Conservation (phyloP, 1,140 invertebrate genomes). For the Lamellibrachia luymesi region DNA sequence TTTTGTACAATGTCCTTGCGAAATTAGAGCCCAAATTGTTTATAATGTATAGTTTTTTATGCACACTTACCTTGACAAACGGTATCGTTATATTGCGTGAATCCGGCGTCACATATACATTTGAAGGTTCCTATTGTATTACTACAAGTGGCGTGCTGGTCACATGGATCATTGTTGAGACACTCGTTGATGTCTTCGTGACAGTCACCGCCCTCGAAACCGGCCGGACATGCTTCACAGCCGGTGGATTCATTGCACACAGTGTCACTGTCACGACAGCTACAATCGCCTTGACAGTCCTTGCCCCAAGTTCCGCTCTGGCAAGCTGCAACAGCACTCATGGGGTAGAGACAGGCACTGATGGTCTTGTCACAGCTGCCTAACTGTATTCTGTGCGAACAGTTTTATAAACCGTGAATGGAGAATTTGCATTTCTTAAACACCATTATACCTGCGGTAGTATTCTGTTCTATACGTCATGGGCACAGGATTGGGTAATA, state of each 20-base stretch:
- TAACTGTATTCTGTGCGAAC: too few relatives aligned
- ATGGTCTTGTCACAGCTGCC: too few relatives aligned
- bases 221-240: background rate
- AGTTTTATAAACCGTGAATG: too few relatives aligned
- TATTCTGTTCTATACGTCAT: too few relatives aligned
- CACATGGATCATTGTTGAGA: background rate
- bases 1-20: too few relatives aligned
- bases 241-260: background rate
- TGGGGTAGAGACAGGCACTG: too few relatives aligned
- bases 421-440: too few relatives aligned
- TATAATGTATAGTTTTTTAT: too few relatives aligned
- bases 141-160: slow-evolving; percentile 58
- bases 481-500: too few relatives aligned
- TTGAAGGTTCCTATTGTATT: slow-evolving; percentile 81
- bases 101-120: slow-evolving; percentile 80
- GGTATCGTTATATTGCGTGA: slow-evolving; percentile 58
- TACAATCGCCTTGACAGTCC: background rate
- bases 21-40: too few relatives aligned
- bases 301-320: background rate
- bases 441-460: too few relatives aligned
- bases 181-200: background rate
- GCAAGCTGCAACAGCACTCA: background rate
- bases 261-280: background rate
- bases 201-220: background rate
- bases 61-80: background rate